Conservation (phyloP, 2,888 invertebrate genomes). For the Mantis religiosa region DNA sequence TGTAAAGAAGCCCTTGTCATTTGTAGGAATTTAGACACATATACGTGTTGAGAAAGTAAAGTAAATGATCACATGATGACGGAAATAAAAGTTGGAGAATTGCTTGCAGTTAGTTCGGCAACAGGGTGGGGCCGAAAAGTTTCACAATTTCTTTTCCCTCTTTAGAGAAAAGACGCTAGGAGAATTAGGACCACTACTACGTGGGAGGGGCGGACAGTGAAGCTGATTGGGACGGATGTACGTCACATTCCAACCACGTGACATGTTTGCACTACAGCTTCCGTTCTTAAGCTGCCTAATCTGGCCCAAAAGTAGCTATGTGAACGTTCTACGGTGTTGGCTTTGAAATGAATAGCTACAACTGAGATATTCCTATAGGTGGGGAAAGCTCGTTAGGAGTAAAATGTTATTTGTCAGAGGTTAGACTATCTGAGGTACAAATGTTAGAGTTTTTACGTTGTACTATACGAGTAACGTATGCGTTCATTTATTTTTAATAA, state of each 20-base stretch:
- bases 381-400: too few species aligned
- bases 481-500: too few species aligned
- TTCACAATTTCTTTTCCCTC: not conserved
- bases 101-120: not conserved
- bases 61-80: not conserved
- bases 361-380: too few species aligned
- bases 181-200: not conserved
- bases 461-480: too few species aligned
- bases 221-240: slow-evolving; percentile 4
- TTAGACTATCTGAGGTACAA: too few species aligned
- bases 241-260: slow-evolving; percentile 14
- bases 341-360: too few species aligned
- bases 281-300: slow-evolving; percentile 8
- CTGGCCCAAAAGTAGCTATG: not conserved
- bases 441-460: too few species aligned
- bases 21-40: not conserved
- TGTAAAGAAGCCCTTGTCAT: not conserved
- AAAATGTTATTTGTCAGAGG: too few species aligned
- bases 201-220: not conserved
- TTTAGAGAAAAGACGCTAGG: not conserved
- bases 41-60: slow-evolving; percentile 4
- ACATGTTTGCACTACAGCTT: slow-evolving; percentile 5
- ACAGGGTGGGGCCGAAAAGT: not conserved
- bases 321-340: too few species aligned
- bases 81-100: not conserved